Conservation (phyloP, 2,797 vertebrate species). For the Trichosurus vulpecula region DNA sequence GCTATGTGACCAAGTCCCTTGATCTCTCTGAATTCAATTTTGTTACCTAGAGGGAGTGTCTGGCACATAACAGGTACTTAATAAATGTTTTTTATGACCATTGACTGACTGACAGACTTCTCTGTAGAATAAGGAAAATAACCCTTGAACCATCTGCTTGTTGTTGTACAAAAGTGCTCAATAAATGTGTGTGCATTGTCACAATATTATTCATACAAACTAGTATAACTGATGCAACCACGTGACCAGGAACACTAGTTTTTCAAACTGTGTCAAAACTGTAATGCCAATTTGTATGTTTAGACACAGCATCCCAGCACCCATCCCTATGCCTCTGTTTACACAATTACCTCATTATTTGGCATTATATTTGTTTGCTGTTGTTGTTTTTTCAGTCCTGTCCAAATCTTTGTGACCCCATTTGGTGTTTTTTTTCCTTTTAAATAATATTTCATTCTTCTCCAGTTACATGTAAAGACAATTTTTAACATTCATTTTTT, state of each 20-base stretch:
- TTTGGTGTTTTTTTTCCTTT: not conserved
- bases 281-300: not conserved
- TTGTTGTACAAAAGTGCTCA: not conserved
- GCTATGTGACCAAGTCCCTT: not conserved
- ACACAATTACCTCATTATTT: not conserved
- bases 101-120: not conserved
- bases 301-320: not conserved
- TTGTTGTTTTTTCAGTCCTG: not conserved
- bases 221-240: not conserved
- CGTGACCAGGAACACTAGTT: not conserved
- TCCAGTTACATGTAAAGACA: not conserved
- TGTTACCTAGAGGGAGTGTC: not conserved
- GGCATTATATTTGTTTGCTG: not conserved
- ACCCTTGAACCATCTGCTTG: not conserved
- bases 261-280: not conserved
- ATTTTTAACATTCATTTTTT: not conserved
- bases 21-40: not conserved
- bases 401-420: not conserved
- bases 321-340: not conserved
- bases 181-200: not conserved
- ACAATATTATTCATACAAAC: not conserved
- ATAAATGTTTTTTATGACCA: not conserved
- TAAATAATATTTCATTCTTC: not conserved
- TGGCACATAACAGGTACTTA: not conserved
- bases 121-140: not conserved